Evolutionary conservation across 2,113 vertebrate species (phyloP), one percentile per base, ranked within the genome.

Genomic region (Kryptolebias marmoratus): DNA sequence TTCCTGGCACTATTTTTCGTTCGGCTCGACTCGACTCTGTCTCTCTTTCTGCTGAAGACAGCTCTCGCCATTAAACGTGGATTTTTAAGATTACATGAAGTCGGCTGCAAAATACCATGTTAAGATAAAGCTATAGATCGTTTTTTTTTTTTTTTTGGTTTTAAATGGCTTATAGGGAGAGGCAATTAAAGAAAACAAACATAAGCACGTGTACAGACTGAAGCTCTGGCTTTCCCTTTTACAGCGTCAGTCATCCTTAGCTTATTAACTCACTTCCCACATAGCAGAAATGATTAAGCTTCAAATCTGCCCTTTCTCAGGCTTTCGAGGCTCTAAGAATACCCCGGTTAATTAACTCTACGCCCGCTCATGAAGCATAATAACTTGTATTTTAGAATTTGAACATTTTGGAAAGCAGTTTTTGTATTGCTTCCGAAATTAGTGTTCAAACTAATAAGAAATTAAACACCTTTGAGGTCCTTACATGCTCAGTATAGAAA

Each of bases 311-410:
- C 58, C 30, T 75, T 77, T 82, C 73, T 71, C 39, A 65, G 68
- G 39, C 5, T 67, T 87, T 32, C 52, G 48, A 71, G 54, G 69
- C 60, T 1, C 66, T 68, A 69, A 79, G 56, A 78, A 81, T 78
- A 62, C 74, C 66, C 52, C 57, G 50, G 75, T 79, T 90, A 86
- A 90, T 90, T 85, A 84, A 65, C 81, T 80, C 64, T 63, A 71
- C 73, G 65, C 47, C 64, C 47, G 31, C 52, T 59, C 68, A 68
- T 74, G 70, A 81, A 67, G 58, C 67, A 67, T 27, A 48, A 59
- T 73, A 13, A 82, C 88, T 85, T 84, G 56, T 55, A 68, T 81
- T 50, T 72, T 63, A 39, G 75, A 64, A 73, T 70, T 73, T 54
- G 72, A 83, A 66, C 68, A 28, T 78, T 55, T 81, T 45, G 28